These are phyloP conservation scores for Hydractinia echinata DNA, from an alignment of 30 jellyfish, hydroid and myxozoan species.

Conservation along the genomic window DNA sequence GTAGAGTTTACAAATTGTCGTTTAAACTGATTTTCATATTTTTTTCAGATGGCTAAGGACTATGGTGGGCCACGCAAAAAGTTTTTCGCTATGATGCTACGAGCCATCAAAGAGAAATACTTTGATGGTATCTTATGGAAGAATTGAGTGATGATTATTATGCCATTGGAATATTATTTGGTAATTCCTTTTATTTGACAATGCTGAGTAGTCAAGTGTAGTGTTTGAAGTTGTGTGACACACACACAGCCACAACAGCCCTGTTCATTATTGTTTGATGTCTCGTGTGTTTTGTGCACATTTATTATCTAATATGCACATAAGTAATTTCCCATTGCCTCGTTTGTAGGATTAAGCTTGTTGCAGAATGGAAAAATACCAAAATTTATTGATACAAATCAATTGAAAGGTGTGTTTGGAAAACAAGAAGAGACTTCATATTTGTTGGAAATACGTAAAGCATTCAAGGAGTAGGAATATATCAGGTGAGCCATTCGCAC, in stretches of 20 bases:
- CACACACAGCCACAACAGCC: no score
- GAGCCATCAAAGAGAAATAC: conserved; percentile 17
- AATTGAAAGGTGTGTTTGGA: no score
- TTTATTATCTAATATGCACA: no score
- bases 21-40: no score
- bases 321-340: not conserved
- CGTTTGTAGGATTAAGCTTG: conserved; percentile 32
- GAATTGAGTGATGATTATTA: conserved; percentile 13
- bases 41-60: conserved; percentile 36
- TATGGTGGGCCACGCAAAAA: conserved; percentile 47
- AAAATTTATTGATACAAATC: conserved; percentile 15
- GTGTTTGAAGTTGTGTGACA: not conserved
- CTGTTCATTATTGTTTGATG: no score
- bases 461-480: no score
- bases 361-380: conserved; percentile 43
- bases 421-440: no score
- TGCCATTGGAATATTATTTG: not conserved
- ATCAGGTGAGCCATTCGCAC: no score
- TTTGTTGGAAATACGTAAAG: no score
- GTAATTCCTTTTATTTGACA: not conserved
- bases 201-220: not conserved
- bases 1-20: no score
- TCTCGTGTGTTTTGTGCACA: no score
- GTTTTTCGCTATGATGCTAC: conserved; percentile 38
- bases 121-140: not conserved